Evolutionary conservation across 2,797 vertebrate genomes (phyloP), one percentile per base, ranked within the genome.

Genomic region (Philypnodon macrostomus): DNA sequence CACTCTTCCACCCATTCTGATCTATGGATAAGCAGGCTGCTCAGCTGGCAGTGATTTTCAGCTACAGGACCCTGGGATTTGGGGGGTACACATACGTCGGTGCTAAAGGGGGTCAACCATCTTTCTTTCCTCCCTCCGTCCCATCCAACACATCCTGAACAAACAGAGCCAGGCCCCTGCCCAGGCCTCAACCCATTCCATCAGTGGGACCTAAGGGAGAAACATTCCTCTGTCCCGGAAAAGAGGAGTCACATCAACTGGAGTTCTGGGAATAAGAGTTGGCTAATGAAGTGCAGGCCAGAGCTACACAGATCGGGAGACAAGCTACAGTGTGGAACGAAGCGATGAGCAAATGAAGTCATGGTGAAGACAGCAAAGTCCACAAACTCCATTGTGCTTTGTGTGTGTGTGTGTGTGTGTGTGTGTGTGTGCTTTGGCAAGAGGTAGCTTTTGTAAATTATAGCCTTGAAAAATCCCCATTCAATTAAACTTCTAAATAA

Each of bases 211-310:
- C 84, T 79, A 61, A 73, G 80, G 75, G 77, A 82, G 66, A 81
- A 85, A 81, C 83, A 83, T 87, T 87, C 84, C 84, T 68, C 53
- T 63, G 58, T 85, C 78, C 82, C 79, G 80, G 83, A 88, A 85
- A 83, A 83, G 85, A 84, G 68, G 77, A 85, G 81, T 84, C 85
- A 83, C 77, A 81, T 83, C 82, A 71, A 73, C 73, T 72, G 79
- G 73, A 71, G 81, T 87, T 88, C 81, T 83, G 83, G 83, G 87
- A 88, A 87, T 75, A 70, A 70, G 77, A 62, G 63, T 49, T 58
- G 66, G 75, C 74, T 89, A 90, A 91, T 89, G 84, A 88, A 81
- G 81, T 82, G 77, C 88, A 91, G 90, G 71, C 83, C 38, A 75
- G 30, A 55, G 67, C 55, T 36, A 17, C 23, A 16, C 9, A 26